These are phyloP conservation scores for Serinus canaria DNA, from an alignment of 2,113 vertebrate genomes.

Conservation along the genomic window DNA sequence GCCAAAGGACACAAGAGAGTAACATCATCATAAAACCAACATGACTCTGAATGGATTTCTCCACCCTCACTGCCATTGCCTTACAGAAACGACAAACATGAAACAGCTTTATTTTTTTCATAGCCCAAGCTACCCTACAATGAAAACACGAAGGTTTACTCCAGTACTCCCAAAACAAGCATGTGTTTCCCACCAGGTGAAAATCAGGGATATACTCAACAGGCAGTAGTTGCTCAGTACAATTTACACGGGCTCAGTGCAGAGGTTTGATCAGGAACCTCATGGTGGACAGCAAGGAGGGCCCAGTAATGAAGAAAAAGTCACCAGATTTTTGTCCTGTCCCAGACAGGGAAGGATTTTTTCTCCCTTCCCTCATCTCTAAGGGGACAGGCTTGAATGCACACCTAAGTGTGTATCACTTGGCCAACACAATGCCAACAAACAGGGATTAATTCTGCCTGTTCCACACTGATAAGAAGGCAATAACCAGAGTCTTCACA, in stretches of 20 bases:
- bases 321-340: background rate
- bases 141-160: background rate
- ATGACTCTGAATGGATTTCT: background rate
- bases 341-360: background rate
- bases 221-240: background rate
- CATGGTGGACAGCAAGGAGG: background rate
- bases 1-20: background rate
- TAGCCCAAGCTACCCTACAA: background rate
- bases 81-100: background rate
- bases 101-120: background rate
- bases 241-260: background rate
- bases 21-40: background rate
- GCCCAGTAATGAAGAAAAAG: background rate
- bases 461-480: background rate
- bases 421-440: background rate
- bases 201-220: background rate
- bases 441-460: background rate
- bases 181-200: background rate
- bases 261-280: background rate
- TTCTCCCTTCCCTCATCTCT: background rate
- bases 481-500: background rate
- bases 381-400: background rate
- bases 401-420: background rate
- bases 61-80: rapidly evolving
- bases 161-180: background rate